These are phyloP conservation scores for Lontra canadensis DNA, from an alignment of 2,113 vertebrate species.

Conservation along the genomic window DNA sequence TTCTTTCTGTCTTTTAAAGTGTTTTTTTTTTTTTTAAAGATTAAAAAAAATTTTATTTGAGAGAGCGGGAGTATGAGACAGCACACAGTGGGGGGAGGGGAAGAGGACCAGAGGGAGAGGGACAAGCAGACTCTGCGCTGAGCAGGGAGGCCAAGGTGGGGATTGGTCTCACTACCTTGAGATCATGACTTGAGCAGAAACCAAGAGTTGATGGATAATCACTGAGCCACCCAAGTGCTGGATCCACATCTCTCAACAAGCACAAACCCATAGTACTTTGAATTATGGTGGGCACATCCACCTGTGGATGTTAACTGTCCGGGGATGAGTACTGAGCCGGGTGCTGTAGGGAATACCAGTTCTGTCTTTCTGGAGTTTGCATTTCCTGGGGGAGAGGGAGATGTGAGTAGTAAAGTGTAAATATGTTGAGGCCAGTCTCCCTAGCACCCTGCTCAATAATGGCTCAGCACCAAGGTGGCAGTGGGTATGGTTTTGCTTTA, in stretches of 20 bases:
- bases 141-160: not conserved
- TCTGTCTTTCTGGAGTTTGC: not conserved
- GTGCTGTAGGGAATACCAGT: not conserved
- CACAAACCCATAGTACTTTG: not conserved
- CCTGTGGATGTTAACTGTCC: not conserved
- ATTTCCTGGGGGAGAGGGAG: not conserved
- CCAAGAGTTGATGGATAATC: not conserved
- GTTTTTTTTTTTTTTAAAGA: too few relatives aligned
- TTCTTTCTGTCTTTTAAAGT: not conserved
- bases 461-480: not conserved
- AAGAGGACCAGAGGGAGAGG: not conserved
- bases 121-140: not conserved
- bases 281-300: not conserved
- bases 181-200: not conserved
- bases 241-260: not conserved
- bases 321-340: not conserved
- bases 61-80: not conserved
- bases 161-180: not conserved
- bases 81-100: too few relatives aligned
- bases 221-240: not conserved
- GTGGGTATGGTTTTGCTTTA: not conserved
- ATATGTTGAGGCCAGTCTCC: not conserved
- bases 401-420: not conserved
- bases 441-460: not conserved
- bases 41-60: not conserved